These are phyloP conservation scores for Noturus placidus DNA, from an alignment of 2,113 vertebrate species.

Conservation along the genomic window DNA sequence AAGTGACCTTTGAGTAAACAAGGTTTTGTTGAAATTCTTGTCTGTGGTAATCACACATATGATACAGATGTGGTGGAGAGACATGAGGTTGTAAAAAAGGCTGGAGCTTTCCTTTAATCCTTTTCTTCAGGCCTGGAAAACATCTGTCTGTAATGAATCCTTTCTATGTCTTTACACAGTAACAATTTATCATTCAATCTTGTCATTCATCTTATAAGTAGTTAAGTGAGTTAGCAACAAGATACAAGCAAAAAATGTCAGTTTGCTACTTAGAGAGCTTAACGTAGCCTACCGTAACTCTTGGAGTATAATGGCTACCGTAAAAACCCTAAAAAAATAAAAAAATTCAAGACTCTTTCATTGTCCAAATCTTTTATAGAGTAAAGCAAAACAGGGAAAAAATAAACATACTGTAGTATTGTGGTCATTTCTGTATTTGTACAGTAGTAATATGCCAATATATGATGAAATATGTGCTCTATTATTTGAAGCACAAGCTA, in stretches of 20 bases:
- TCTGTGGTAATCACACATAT: neutral
- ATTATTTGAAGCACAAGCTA: neutral
- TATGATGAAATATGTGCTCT: neutral
- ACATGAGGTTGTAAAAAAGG: neutral
- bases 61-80: slow-evolving; percentile 7
- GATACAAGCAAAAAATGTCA: neutral
- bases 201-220: neutral
- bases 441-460: neutral
- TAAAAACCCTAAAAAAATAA: neutral
- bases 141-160: slow-evolving; percentile 23
- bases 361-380: neutral
- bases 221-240: neutral
- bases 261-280: neutral
- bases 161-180: neutral
- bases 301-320: neutral
- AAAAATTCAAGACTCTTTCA: neutral
- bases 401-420: neutral
- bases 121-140: neutral
- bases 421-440: neutral
- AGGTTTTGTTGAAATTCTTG: neutral
- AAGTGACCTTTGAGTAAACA: neutral
- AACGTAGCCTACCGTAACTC: neutral
- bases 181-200: neutral
- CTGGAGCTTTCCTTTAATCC: neutral
- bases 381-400: neutral